phyloP scores from a whole-genome alignment of 2,113 vertebrate genomes.

The Pimephales promelas region DNA sequence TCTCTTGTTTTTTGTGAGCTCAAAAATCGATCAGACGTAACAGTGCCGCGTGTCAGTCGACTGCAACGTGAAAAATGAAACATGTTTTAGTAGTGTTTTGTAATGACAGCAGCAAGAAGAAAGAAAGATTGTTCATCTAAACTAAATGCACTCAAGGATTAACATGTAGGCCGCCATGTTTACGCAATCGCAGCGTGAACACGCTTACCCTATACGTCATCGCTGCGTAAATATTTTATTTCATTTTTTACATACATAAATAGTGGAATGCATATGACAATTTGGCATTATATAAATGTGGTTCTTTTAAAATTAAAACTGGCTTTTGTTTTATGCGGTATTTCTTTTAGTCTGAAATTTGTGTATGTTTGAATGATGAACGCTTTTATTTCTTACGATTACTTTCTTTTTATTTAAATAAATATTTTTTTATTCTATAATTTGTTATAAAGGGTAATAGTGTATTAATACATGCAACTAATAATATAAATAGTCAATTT shows the following conservation, averaged over 20 bases:
- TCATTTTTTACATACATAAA: neutral
- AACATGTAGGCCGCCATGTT: constrained; percentile 49
- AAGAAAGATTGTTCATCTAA: neutral
- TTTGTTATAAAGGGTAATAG: neutral
- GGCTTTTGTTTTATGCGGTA: neutral
- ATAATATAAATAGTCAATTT: neutral
- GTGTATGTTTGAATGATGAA: too few species aligned
- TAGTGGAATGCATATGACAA: neutral
- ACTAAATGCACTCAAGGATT: constrained; percentile 1
- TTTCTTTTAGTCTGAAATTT: neutral
- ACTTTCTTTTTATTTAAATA: neutral
- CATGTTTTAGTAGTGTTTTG: constrained; percentile 10
- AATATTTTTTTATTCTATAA: neutral
- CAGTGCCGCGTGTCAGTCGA: constrained; percentile 45
- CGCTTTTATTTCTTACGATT: neutral
- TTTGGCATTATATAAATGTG: neutral
- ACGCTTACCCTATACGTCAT: neutral
- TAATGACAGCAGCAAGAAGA: neutral
- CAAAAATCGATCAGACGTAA: constrained; percentile 54
- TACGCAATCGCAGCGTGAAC: constrained; percentile 12
- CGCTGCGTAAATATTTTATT: neutral
- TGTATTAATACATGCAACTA: neutral
- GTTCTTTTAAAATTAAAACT: neutral
- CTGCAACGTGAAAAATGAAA: constrained; percentile 67
- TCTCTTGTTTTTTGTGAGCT: constrained; percentile 62